Evolutionary conservation across 2,888 invertebrate genomes (phyloP).

Genomic region (Lycocerus yunnanus): DNA sequence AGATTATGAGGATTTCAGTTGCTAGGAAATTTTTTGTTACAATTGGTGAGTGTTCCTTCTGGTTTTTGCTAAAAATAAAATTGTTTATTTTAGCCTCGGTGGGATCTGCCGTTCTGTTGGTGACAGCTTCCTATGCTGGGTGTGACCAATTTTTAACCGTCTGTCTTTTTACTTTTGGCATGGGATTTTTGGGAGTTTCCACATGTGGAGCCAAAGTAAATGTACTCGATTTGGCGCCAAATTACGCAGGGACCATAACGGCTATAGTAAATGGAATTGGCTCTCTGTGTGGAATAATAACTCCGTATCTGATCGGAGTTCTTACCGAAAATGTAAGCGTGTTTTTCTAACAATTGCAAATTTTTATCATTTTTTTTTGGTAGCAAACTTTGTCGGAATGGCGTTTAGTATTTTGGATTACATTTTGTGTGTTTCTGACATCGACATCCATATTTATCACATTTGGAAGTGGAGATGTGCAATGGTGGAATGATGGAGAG

Average conservation of each 20-base stretch:
- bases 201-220: constrained; percentile 69
- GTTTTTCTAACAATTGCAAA: too few species aligned
- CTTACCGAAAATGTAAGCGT: constrained; percentile 63
- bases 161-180: constrained; percentile 1
- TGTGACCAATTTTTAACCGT: neutral
- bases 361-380: too few species aligned
- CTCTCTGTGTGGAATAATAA: constrained; percentile 64
- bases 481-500: constrained; percentile 67
- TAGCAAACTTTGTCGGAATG: constrained; percentile 60
- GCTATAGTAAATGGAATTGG: constrained; percentile 65
- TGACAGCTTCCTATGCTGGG: constrained; percentile 7
- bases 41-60: constrained; percentile 58
- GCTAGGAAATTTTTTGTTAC: constrained; percentile 70
- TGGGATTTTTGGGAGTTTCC: constrained; percentile 63
- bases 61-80: neutral
- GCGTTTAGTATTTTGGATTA: constrained; percentile 81
- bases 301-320: constrained; percentile 64
- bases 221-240: constrained; percentile 65
- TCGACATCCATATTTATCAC: constrained; percentile 72
- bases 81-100: neutral
- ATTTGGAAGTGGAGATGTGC: constrained; percentile 75
- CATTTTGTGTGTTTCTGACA: constrained; percentile 67
- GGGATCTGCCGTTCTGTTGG: neutral
- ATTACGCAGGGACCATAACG: constrained; percentile 65
- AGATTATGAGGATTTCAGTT: constrained; percentile 59